Base-by-base conservation (phyloP, 2,888 invertebrate species). In the Salticus scenicus region DNA sequence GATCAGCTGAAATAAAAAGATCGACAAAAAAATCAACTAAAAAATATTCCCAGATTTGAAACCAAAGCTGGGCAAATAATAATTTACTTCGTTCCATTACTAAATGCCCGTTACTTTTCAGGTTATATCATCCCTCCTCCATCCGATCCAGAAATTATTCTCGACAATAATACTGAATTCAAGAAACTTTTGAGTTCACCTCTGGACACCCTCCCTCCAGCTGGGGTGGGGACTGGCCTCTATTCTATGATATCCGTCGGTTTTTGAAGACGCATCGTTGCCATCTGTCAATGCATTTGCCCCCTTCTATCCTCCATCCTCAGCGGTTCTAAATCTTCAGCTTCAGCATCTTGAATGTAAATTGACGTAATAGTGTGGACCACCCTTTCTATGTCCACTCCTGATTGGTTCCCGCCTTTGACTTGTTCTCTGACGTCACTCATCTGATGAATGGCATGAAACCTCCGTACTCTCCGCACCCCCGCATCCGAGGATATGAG, bases 341-440 rank as follows among this genome's bases (percentile, higher is more conserved):
- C n/a, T 12, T n/a, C 37, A 17, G 37, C 67, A 67, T 69, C 69
- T 24, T 64, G 27, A 76, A 82, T 82, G 82, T 75, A 82, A 82
- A 82, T 82, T 47, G 76, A 41, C 73, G 67, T 78, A 78, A 78
- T 78, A 41, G 64, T 42, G 66, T 14, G 74, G 10, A 63, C 75
- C 81, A 30, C 87, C 87, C 42, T 79, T 78, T 87, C 87, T 67
- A 64, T 87, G 87, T 87, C 77, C 63, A 24, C 73, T 31, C 37
- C 73, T 87, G 87, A 87, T 87, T 87, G 87, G 82, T 81, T 69
- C 82, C 71, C 87, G 87, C 87, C 87, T 77, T 87, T 87, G 70
- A 47, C 87, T 74, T 87, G 87, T 80, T 69, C 73, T 20, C 71
- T 87, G 87, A 87, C 87, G 82, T 81, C 82, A 80, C 64, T 12